phyloP scores from a whole-genome alignment of 2,888 invertebrate species.

The Drosophila kanekoi region DNA sequence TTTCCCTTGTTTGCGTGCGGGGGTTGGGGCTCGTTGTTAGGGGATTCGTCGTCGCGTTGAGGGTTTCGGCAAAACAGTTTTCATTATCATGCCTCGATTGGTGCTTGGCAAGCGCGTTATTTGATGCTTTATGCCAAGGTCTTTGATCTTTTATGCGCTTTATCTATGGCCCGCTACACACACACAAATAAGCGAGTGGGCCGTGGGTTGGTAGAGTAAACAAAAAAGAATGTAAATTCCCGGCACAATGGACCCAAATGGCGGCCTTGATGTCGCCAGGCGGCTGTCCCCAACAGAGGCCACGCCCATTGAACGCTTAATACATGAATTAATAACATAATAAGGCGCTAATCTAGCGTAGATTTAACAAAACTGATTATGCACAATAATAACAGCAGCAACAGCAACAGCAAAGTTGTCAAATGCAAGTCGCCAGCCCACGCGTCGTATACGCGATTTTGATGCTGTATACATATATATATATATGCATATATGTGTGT shows the following conservation, averaged over 20 bases:
- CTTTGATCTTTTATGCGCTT: slow-evolving; percentile 76
- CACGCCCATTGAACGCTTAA: slow-evolving; percentile 26
- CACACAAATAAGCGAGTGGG: slow-evolving; percentile 14
- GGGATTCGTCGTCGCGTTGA: neutral
- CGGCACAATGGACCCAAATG: slow-evolving; percentile 55
- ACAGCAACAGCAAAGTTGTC: slow-evolving; percentile 28
- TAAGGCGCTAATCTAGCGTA: slow-evolving; percentile 65
- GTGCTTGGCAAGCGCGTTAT: slow-evolving; percentile 65
- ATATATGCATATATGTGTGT: neutral
- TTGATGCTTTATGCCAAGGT: slow-evolving; percentile 72
- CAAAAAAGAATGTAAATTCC: slow-evolving; percentile 36
- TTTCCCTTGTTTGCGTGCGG: slow-evolving; percentile 42
- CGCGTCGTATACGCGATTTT: slow-evolving; percentile 50
- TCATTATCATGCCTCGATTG: slow-evolving; percentile 79
- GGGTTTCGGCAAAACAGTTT: slow-evolving; percentile 50
- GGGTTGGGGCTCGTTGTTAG: neutral
- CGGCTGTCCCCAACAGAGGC: slow-evolving; percentile 46
- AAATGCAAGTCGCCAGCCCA: slow-evolving; percentile 39
- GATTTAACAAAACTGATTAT: slow-evolving; percentile 67
- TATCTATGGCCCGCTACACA: slow-evolving; percentile 60
- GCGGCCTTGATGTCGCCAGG: slow-evolving; percentile 61
- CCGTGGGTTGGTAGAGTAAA: neutral
- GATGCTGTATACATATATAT: neutral
- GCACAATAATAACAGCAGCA: slow-evolving; percentile 20
- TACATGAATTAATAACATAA: slow-evolving; percentile 59